Conservation (phyloP, 2,888 invertebrate genomes). For the Schizotus pectinicornis region DNA sequence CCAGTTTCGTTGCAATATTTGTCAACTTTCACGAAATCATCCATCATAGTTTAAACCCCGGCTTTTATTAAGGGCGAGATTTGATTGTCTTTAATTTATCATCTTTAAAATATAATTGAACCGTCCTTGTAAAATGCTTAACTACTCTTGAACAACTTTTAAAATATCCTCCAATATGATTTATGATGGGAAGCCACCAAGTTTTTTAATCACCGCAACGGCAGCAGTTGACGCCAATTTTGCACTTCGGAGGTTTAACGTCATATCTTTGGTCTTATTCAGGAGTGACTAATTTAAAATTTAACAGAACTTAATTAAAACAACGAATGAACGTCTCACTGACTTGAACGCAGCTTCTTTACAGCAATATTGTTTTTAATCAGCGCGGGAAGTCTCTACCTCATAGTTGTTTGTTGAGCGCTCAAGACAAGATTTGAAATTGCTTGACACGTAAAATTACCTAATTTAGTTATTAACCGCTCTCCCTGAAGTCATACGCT, state of each 20-base stretch:
- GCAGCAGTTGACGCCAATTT: constrained; percentile 33
- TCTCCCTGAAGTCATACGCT: too few species aligned
- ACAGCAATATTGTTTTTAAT: too few species aligned
- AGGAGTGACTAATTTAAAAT: too few species aligned
- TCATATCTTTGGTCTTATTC: too few species aligned
- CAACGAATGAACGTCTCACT: too few species aligned
- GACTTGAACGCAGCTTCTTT: too few species aligned
- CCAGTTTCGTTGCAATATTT: background rate
- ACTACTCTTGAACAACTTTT: constrained; percentile 41
- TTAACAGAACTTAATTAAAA: too few species aligned
- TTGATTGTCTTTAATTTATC: constrained; percentile 43
- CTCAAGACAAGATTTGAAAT: too few species aligned
- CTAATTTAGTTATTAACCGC: too few species aligned
- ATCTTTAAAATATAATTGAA: constrained; percentile 44
- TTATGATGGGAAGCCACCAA: constrained; percentile 38
- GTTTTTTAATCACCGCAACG: constrained; percentile 39
- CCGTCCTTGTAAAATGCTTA: constrained; percentile 42
- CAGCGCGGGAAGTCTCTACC: too few species aligned
- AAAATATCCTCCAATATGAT: constrained; percentile 40
- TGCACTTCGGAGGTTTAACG: constrained; percentile 14
- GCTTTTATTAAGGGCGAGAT: constrained; percentile 39
- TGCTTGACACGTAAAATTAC: too few species aligned
- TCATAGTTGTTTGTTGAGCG: too few species aligned
- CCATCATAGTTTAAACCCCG: constrained; percentile 11
- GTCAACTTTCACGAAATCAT: constrained; percentile 9